These are phyloP conservation scores for Drosophila hamatofila DNA, from an alignment of 2,888 invertebrate species.

Conservation along the genomic window DNA sequence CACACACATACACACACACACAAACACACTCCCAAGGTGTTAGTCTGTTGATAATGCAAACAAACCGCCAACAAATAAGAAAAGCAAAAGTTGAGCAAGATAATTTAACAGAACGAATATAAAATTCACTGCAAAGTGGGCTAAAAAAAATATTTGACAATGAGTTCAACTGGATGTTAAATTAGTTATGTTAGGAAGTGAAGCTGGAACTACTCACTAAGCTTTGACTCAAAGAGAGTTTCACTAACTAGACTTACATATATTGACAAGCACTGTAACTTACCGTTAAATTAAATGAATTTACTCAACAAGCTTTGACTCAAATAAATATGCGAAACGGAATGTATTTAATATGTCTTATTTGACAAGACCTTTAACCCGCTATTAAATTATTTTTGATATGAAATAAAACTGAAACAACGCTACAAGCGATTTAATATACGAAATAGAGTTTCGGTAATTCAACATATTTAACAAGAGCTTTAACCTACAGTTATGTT, in stretches of 20 bases:
- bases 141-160: neutral
- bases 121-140: conserved; percentile 50
- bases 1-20: conserved; percentile 30
- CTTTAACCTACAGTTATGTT: too few species aligned
- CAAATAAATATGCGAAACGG: neutral
- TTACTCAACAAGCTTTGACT: too few species aligned
- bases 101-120: conserved; percentile 19
- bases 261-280: neutral
- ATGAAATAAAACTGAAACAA: neutral
- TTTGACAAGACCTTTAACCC: neutral
- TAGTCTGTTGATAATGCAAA: conserved; percentile 84
- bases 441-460: neutral
- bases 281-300: neutral
- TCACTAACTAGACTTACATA: neutral
- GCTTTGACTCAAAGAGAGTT: neutral
- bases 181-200: neutral
- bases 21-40: conserved; percentile 74
- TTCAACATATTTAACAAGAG: too few species aligned
- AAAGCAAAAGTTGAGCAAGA: conserved; percentile 20
- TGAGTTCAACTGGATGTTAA: neutral
- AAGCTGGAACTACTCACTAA: neutral
- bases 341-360: neutral
- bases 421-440: neutral
- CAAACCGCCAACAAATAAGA: conserved; percentile 57
- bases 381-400: neutral